Base-by-base conservation (phyloP, 2,888 invertebrate genomes). In the Erannis defoliaria region DNA sequence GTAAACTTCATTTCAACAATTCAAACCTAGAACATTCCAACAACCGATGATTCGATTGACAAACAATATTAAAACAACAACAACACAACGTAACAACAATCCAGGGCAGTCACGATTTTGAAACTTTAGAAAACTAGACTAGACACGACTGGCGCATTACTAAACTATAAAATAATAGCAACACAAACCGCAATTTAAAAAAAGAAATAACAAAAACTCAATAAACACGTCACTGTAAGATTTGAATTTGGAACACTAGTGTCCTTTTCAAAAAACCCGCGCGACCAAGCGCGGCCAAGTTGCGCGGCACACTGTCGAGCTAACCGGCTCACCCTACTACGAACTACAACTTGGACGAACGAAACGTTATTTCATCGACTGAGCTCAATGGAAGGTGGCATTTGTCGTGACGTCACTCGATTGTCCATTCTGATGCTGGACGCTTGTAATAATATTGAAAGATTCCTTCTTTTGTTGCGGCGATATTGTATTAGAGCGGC, bases 221-320 rank as follows among this genome's bases (percentile, higher is more conserved):
- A 35, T 35, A 42, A 23, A 72, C 70, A 70, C 74, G 64, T 71
- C 73, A 74, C 73, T 71, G 66, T 73, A 64, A 71, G 66, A 55
- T 70, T 70, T 55, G 54, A 68, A 68, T 62, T 69, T 70, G 67
- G 67, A 70, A 67, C 70, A 70, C 68, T 64, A 55, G 54, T 40
- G 62, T 63, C 62, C 48, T 56, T 37, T 53, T 42, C 19, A 45
- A 48, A 16, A 40, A 42, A 50, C 53, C 55, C 75, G 77, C 53
- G 59, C 77, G 77, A 70, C 70, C 33, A 59, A 19, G 35, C 78
- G 70, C 63, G 62, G 66, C 70, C 49, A 66, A 66, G 73, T 70
- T 64, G 57, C 71, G 75, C 78, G 76, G 74, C 70, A 71, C 55
- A 78, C 78, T 78, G 77, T 68, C 73, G 43, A 59, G 49, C 18